Base-by-base conservation (phyloP, 2,113 vertebrate genomes). In the Campylomormyrus numenius region DNA sequence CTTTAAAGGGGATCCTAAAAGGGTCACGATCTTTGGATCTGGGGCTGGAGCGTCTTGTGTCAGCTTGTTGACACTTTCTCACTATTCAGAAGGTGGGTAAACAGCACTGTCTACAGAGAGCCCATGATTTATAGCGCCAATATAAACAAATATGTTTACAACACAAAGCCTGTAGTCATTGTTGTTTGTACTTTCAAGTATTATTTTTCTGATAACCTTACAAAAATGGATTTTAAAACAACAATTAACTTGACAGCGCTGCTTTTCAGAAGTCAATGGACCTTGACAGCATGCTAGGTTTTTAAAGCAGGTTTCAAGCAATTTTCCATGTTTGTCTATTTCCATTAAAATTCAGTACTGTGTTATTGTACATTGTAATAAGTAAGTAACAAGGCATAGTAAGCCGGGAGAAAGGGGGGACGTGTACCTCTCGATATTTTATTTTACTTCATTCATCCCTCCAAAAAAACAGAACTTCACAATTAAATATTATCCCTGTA, bases 21-120 rank as follows among this genome's bases (percentile, higher is more conserved):
- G 98, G 90, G 98, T 99, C 74, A 99, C 98, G 91, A 97, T 99
- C 89, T 99, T 99, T 92, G 98, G 98, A 90, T 99, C 98, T 0
- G 98, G 98, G 0, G 98, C 98, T 0, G 98, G 98, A 24, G 98
- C 98, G 0, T 99, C 98, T 0, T 99, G 98, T 90, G 98, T 99
- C 91, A 98, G 98, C 92, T 96, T 99, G 70, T 93, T 99, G 92
- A 99, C 98, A 9, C 95, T 99, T 15, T 99, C 98, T 0, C 98
- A 99, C 94, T 99, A 99, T 91, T 99, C 98, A 70, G 98, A 99
- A 97, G 98, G 98, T 99, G 96, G 90, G 91, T 89, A 2, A 35
- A 9, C 89, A 15, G 70, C 39, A 17, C 35, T 83, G 77, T 45
- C 77, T 8, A 46, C 39, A 5, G 42, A 21, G 9, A 80, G 2